Evolutionary conservation across 92 coral and sea anemone species (phyloP), one percentile per base, ranked within the genome.

Genomic region (Isaurus tuberculatus): DNA sequence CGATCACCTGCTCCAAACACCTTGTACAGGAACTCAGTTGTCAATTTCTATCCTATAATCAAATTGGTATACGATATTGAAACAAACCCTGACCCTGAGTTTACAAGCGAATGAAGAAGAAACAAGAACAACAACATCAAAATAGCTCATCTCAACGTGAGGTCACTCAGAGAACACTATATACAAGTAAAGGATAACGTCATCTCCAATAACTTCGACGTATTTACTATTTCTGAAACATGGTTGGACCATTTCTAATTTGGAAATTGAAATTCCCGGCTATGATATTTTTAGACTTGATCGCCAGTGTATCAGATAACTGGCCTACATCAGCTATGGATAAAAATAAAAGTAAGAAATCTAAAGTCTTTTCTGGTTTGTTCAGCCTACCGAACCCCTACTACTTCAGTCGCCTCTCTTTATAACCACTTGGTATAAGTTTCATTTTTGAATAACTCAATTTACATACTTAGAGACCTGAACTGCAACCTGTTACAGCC

Each of bases 181-280:
- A 65, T 86, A 43, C 88, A 70, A 64, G 85, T 81, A 16, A 86
- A 86, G 63, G 92, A 89, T 27, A 79, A 66, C 66, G 90, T 83
- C 65, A 40, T 73, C 28, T 69, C 83, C 23, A 72, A 91, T 31
- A 58, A 91, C 44, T 88, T 83, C 49, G 87, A 91, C 63, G 70
- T 88, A 25, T 91, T 91, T 58, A 87, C 91, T n/a, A 73, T 91
- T 7, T 87, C 91, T n/a, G 94, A 91, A 80, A 71, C 91, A 44
- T 91, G 94, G 91, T 65, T 91, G n/a, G 89, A 91, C 65, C 26
- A 55, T 65, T 72, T 73, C 89, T 26, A 60, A 89, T 49, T 46
- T 84, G 81, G 94, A 90, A 69, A 65, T 90, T 73, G 94, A 90
- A 87, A 84, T 90, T 40, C 91, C 88, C 40, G 91, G 91, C 73